Conservation (phyloP, 2,888 invertebrate species). For the Rotaria magnacalcarata region DNA sequence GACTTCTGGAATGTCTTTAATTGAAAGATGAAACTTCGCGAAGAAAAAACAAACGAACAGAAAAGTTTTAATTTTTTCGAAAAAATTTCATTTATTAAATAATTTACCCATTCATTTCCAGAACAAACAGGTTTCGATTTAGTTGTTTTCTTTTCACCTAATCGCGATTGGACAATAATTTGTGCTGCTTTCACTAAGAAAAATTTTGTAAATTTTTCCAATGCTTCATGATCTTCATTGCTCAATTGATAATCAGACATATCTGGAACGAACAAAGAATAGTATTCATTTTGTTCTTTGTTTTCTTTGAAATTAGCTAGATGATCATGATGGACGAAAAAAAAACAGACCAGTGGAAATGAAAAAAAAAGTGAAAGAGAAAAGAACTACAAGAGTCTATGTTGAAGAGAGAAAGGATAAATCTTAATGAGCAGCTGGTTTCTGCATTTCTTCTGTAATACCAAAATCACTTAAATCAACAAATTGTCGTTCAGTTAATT, state of each 20-base stretch:
- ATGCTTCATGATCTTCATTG: constrained; percentile 66
- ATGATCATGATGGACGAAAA: neutral
- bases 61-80: no score
- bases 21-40: constrained; percentile 75
- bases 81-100: neutral
- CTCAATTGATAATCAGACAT: constrained; percentile 47
- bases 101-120: constrained; percentile 54
- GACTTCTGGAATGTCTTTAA: constrained; percentile 78
- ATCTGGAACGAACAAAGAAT: neutral
- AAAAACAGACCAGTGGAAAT: neutral
- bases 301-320: neutral
- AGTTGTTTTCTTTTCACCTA: constrained; percentile 77
- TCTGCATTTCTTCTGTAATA: constrained; percentile 38
- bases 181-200: constrained; percentile 80
- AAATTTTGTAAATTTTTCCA: constrained; percentile 83
- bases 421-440: neutral
- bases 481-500: constrained; percentile 43
- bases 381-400: neutral
- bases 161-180: constrained; percentile 82
- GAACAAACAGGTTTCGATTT: constrained; percentile 65
- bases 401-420: neutral
- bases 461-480: constrained; percentile 46
- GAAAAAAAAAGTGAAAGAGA: neutral
- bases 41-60: neutral
- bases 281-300: neutral